Conservation (phyloP, 1,140 invertebrate species). For the Araneus ventricosus region DNA sequence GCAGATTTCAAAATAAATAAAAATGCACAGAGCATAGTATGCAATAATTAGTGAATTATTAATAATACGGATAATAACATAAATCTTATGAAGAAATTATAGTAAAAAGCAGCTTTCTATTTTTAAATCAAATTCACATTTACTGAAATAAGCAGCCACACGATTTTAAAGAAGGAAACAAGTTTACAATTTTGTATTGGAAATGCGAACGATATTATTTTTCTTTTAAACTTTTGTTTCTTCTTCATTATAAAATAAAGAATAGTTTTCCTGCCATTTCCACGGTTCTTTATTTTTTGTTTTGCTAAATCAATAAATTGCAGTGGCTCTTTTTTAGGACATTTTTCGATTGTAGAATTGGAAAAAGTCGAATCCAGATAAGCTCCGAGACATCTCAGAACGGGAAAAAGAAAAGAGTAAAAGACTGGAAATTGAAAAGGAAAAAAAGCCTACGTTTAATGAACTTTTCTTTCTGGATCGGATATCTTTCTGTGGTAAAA, state of each 20-base stretch:
- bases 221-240: neutral
- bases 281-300: neutral
- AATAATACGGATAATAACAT: too few relatives aligned
- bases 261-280: neutral
- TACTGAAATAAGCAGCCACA: too few relatives aligned
- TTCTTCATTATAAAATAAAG: neutral
- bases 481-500: neutral
- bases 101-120: too few relatives aligned
- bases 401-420: neutral
- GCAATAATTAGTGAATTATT: too few relatives aligned
- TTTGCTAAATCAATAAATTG: neutral
- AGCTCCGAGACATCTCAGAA: neutral
- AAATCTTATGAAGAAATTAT: too few relatives aligned
- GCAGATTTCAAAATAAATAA: too few relatives aligned
- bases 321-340: neutral
- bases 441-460: neutral
- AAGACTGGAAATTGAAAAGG: neutral
- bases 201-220: neutral
- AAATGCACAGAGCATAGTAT: too few relatives aligned
- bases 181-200: too few relatives aligned
- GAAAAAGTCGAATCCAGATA: neutral
- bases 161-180: too few relatives aligned
- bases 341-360: neutral
- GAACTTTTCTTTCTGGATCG: neutral
- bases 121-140: too few relatives aligned